Evolutionary conservation across 2,797 vertebrate species (phyloP), one percentile per base, ranked within the genome.

Genomic region (Erpetoichthys calabaricus): DNA sequence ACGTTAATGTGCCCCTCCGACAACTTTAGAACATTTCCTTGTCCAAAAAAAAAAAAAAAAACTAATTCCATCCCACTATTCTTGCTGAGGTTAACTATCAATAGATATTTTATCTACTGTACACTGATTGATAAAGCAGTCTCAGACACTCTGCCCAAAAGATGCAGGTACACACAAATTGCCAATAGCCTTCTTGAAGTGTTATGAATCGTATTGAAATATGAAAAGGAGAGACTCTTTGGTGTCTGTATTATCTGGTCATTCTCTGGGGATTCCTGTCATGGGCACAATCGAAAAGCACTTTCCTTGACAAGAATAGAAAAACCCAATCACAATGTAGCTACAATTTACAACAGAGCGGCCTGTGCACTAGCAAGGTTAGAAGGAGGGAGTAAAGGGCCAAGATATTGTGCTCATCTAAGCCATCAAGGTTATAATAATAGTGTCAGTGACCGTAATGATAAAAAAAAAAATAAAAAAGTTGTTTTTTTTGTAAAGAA

Each of bases 391-490:
- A 49, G 47, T 49, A 49, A 49, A 49, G 47, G 47, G 47, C 47
- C n/a, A n/a, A 49, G 47, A 49, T 49, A 49, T 49, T 49, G 47
- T n/a, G 3, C 47, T n/a, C 47, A 6, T 49, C 47, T 49, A 49
- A 49, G 47, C 47, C 47, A 49, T 49, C 47, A 49, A 49, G 47
- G n/a, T 49, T 49, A n/a, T 49, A 49, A 49, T 5, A 49, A 49
- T 49, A 49, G 47, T 49, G 47, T 4, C 47, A 49, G 47, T 49
- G 47, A 49, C 4, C 47, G 1, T n/a, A n/a, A 49, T 7, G 3
- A 49, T 49, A 7, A 7, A 49, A 49, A 4, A 49, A 5, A 47
- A n/a, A n/a, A n/a, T n/a, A n/a, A n/a, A n/a, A n/a, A n/a, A n/a
- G n/a, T n/a, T n/a, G n/a, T n/a, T 47, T 3, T n/a, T 49, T 49